A percentile compares a stretch with the other conserved stretches of the same genome.
Evolutionary conservation across 2,888 invertebrate genomes (phyloP).

Genomic region (Leptarthrus brevirostris): DNA sequence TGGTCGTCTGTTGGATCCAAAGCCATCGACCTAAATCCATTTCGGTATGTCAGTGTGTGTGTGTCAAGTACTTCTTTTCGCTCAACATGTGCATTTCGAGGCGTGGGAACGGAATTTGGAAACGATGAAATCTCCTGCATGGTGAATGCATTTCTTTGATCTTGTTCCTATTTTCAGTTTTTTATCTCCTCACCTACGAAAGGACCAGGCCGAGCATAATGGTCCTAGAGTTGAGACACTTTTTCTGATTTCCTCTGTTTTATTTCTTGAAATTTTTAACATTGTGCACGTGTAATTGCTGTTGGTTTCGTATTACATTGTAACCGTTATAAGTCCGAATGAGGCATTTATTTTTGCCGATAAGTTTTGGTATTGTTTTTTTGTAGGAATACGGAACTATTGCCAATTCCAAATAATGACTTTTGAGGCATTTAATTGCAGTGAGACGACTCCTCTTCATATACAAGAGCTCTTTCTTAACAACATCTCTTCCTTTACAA

Average conservation of each 20-base stretch:
- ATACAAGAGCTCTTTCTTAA: too few species aligned
- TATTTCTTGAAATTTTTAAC: neutral
- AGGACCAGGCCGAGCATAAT: neutral
- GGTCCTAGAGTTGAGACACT: neutral
- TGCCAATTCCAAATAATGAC: too few species aligned
- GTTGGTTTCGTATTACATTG: neutral
- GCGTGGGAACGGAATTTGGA: constrained; percentile 25
- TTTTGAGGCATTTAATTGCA: too few species aligned
- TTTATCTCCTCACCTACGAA: neutral
- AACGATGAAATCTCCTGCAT: neutral
- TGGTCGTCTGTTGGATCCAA: neutral
- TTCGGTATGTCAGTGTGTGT: neutral
- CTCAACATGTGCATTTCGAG: neutral
- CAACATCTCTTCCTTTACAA: too few species aligned
- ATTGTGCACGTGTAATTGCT: constrained; percentile 8
- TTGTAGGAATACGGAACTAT: too few species aligned
- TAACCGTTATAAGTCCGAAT: constrained; percentile 1
- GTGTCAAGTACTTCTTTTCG: neutral
- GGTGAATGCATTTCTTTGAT: neutral
- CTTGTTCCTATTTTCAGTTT: constrained; percentile 6
- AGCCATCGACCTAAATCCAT: neutral
- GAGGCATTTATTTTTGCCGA: too few species aligned
- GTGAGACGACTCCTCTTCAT: too few species aligned
- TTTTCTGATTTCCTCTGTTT: neutral
- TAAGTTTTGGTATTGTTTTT: too few species aligned